A percentile compares a stretch with the other conserved stretches of the same genome.
These are phyloP conservation scores for Drosophila nebulosa DNA, from an alignment of 1,140 invertebrate species.

Conservation along the genomic window DNA sequence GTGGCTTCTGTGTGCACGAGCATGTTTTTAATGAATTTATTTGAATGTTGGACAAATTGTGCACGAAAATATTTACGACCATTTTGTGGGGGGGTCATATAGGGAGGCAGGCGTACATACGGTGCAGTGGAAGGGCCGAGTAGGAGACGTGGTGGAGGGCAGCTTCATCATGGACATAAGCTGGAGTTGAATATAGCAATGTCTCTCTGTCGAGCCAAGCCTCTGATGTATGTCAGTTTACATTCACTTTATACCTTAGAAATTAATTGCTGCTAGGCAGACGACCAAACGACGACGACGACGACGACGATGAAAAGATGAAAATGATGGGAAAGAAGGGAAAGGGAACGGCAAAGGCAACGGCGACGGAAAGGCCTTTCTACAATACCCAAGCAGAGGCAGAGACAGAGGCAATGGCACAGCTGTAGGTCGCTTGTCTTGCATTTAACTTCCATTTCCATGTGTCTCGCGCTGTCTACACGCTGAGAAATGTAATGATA, in stretches of 20 bases:
- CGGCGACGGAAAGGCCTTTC: slow-evolving; percentile 50
- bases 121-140: neutral
- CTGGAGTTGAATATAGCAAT: slow-evolving; percentile 6
- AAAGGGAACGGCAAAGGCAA: slow-evolving; percentile 18
- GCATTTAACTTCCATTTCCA: slow-evolving; percentile 24
- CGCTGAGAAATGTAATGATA: slow-evolving; percentile 26
- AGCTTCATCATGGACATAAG: slow-evolving; percentile 18
- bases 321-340: neutral
- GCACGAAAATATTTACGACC: slow-evolving; percentile 76
- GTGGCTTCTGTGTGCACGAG: slow-evolving; percentile 28
- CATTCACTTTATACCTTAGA: slow-evolving; percentile 78
- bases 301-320: neutral
- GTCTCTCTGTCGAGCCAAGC: neutral
- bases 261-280: slow-evolving; percentile 65
- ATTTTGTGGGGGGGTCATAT: slow-evolving; percentile 21
- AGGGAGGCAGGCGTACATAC: neutral
- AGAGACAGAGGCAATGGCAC: slow-evolving; percentile 13
- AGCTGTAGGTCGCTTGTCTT: slow-evolving; percentile 56
- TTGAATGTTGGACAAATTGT: slow-evolving; percentile 79
- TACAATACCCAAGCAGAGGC: slow-evolving; percentile 34
- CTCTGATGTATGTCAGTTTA: slow-evolving; percentile 70
- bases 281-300: slow-evolving; percentile 12
- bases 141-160: neutral
- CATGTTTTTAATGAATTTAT: slow-evolving; percentile 77
- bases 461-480: slow-evolving; percentile 27